Base-by-base conservation (phyloP, 2,113 vertebrate species). In the Rhineura floridana region DNA sequence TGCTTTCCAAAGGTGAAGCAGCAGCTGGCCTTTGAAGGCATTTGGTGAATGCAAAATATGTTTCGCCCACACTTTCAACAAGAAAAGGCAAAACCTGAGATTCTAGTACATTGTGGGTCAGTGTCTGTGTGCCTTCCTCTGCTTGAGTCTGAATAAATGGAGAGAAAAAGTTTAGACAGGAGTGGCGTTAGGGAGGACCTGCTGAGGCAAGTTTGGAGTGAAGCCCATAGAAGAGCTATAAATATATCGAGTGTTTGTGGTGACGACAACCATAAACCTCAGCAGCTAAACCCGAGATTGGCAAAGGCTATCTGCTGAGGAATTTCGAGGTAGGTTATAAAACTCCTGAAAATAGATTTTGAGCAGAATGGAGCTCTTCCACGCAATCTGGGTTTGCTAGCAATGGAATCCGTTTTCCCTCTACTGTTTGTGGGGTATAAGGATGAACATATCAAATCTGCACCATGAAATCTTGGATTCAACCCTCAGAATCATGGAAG, bases 241-340 rank as follows among this genome's bases (percentile, higher is more conserved):
- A 90, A 90, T 83, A 86, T 23, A 85, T 19, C 6, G 59, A 90
- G 88, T 59, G 46, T 83, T 86, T 90, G 55, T 90, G 84, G 84
- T 48, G 84, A 77, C 70, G 70, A 86, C 79, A 82, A 55, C 84
- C 46, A 65, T 89, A 81, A 85, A 89, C 77, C 88, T 77, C 62
- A 80, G 78, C 88, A 86, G 79, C 84, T 82, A 76, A 90, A 86
- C 46, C 79, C 86, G 79, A 90, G 81, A 52, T 86, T 86, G 88
- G 88, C 88, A 86, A 83, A 77, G 46, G 17, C 79, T 52, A 28
- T 44, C 36, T 65, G 10, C 78, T 86, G 44, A 82, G 84, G 84
- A 86, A 67, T 90, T 86, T 82, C 6, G 25, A 52, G 84, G 69
- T 88, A 77, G 84, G 70, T 86, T 90, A 82, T 86, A 82, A 90